Evolutionary conservation across 2,797 vertebrate species (phyloP).

Genomic region (Chromis chromis): DNA sequence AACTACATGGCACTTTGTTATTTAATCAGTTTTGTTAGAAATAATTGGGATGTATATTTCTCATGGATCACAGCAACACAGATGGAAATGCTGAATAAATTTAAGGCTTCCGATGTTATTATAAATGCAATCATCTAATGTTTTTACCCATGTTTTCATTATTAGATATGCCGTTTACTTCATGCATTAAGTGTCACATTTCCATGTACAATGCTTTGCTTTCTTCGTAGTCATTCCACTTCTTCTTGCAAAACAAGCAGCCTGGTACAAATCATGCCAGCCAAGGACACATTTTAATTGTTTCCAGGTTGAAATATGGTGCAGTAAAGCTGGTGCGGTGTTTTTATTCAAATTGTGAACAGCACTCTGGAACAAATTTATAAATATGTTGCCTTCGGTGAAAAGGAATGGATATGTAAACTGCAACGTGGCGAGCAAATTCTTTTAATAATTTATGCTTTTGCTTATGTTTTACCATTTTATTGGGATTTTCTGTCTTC

Average conservation of each 20-base stretch:
- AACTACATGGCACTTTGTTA: neutral
- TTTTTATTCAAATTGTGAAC: neutral
- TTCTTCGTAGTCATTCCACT: neutral
- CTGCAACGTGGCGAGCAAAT: neutral
- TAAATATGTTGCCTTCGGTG: neutral
- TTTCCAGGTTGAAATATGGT: neutral
- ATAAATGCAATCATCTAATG: constrained; percentile 14
- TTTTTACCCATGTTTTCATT: constrained; percentile 8
- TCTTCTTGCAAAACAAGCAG: neutral
- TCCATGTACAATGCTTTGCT: neutral
- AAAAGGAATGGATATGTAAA: neutral
- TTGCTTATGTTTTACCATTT: neutral
- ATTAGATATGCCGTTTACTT: constrained; percentile 15
- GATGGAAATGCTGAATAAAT: neutral
- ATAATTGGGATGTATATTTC: no score
- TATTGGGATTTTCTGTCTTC: neutral
- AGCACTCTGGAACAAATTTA: neutral
- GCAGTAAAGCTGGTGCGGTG: neutral
- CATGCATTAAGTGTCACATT: neutral
- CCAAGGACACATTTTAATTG: neutral
- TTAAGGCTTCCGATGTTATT: neutral
- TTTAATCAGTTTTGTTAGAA: neutral
- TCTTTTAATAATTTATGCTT: neutral
- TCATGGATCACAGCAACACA: neutral
- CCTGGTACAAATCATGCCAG: neutral